These are phyloP conservation scores for Ormyrus nitidulus DNA, from an alignment of 2,888 invertebrate genomes.

Conservation along the genomic window DNA sequence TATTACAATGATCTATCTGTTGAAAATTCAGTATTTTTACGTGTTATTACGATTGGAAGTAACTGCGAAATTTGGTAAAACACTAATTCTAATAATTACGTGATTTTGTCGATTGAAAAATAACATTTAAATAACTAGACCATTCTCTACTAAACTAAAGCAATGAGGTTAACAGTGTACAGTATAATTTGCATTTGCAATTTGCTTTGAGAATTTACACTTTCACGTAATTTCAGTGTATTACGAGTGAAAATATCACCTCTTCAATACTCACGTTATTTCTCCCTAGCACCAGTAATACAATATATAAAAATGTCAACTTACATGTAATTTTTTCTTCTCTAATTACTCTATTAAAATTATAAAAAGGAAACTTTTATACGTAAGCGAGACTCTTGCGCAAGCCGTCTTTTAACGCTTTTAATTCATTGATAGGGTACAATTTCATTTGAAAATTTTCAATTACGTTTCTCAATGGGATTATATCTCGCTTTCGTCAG, in stretches of 20 bases:
- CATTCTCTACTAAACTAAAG: neutral
- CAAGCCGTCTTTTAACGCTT: constrained; percentile 7
- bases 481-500: constrained; percentile 1
- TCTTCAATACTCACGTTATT: constrained; percentile 35
- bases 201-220: constrained; percentile 42
- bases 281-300: constrained; percentile 34
- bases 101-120: constrained; percentile 27
- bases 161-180: constrained; percentile 34
- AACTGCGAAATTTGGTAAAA: constrained; percentile 43
- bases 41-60: too few species aligned
- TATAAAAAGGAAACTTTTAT: neutral
- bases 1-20: too few species aligned
- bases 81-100: constrained; percentile 6
- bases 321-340: neutral
- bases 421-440: neutral
- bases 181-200: constrained; percentile 49
- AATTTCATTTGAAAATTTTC: constrained; percentile 36
- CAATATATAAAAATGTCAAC: constrained; percentile 19
- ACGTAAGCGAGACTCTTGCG: neutral
- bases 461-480: constrained; percentile 14
- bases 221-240: constrained; percentile 35
- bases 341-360: neutral
- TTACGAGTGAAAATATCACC: constrained; percentile 33
- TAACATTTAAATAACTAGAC: neutral
- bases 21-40: too few species aligned